Conservation (phyloP, 2,888 invertebrate species). For the Frankliniella fusca region DNA sequence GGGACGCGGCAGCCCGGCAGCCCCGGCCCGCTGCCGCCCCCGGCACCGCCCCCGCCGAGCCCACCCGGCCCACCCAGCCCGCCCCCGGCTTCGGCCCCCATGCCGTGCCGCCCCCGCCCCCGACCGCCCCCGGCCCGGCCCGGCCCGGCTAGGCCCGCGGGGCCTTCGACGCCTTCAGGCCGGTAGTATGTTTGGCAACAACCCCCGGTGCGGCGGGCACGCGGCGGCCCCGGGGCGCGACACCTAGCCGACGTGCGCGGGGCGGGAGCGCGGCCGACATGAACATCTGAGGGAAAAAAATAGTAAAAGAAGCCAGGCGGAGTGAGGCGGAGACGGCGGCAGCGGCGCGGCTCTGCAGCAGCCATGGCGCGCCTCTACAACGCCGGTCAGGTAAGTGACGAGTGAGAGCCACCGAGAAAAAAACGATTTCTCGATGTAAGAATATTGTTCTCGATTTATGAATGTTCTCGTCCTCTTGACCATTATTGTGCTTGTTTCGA, state of each 20-base stretch:
- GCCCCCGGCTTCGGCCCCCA: neutral
- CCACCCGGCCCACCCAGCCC: neutral
- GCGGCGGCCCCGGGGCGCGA: neutral
- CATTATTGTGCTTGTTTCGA: no score
- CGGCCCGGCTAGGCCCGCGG: neutral
- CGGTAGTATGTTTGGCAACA: slow-evolving; percentile 18
- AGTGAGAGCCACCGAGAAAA: neutral
- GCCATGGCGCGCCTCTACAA: slow-evolving; percentile 47
- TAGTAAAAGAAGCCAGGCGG: neutral
- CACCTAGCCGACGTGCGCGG: neutral
- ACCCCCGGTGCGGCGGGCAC: neutral
- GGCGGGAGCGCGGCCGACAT: neutral
- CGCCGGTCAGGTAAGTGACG: slow-evolving; percentile 47
- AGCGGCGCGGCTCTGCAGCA: neutral
- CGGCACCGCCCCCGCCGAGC: neutral
- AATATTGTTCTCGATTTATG: no score
- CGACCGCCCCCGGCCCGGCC: neutral
- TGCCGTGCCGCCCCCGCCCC: neutral
- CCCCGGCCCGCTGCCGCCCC: neutral
- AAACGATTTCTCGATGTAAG: no score
- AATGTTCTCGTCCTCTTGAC: no score
- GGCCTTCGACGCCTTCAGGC: neutral
- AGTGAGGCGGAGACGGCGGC: neutral
- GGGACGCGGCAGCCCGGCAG: neutral
- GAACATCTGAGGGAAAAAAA: neutral